Conservation (phyloP, 2,797 vertebrate genomes). For the Okamejei kenojei region DNA sequence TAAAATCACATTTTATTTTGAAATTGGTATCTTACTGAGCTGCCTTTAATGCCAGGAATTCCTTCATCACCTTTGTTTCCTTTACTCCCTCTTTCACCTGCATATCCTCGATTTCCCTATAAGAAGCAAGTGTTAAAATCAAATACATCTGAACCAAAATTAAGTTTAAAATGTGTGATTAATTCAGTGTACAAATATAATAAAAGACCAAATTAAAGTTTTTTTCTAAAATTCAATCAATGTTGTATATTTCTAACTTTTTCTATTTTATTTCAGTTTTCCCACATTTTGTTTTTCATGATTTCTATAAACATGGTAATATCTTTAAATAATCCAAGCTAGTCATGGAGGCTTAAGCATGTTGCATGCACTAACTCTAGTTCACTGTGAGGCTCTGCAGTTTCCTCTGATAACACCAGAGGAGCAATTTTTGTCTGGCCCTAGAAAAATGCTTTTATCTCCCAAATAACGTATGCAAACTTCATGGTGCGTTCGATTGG, state of each 20-base stretch:
- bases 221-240: background rate
- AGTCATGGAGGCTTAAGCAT: background rate
- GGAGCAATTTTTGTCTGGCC: background rate
- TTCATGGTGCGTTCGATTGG: background rate
- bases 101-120: conserved; percentile 71
- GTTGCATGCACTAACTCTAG: background rate
- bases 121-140: conserved; percentile 32
- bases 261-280: background rate
- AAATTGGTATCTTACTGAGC: conserved; percentile 47
- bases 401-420: background rate
- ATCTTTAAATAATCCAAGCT: background rate
- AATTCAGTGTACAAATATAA: background rate
- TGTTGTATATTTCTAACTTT: background rate
- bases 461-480: background rate
- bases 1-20: conserved; percentile 32
- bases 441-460: background rate
- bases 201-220: background rate
- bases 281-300: background rate
- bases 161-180: background rate
- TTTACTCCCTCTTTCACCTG: conserved; percentile 64
- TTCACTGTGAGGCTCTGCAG: background rate
- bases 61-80: conserved; percentile 68
- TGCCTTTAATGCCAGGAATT: conserved; percentile 60
- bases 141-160: background rate
- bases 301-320: background rate